Percentiles rank a stretch among this genome's conserved stretches.
Evolutionary conservation across 2,113 vertebrate genomes (phyloP).

Genomic region (Vombatus ursinus): DNA sequence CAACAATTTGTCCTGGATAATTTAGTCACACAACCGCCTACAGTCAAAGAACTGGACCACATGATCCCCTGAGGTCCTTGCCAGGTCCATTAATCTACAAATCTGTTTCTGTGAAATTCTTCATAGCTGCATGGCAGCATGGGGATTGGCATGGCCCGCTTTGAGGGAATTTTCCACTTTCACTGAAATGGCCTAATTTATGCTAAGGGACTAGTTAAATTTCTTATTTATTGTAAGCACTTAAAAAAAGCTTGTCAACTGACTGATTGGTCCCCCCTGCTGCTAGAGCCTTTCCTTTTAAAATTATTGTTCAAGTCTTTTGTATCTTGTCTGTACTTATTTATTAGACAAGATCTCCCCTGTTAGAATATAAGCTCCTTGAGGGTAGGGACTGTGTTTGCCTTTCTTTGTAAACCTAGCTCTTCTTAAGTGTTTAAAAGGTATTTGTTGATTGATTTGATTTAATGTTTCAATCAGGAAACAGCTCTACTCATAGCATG

Average conservation of each 20-base stretch:
- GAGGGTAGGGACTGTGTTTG: background rate
- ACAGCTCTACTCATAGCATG: background rate
- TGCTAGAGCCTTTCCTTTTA: background rate
- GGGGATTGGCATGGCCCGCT: background rate
- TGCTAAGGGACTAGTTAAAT: background rate
- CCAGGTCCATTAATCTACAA: background rate
- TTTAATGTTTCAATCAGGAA: background rate
- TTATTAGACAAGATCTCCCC: background rate
- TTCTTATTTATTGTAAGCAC: background rate
- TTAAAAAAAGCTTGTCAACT: background rate
- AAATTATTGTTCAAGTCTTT: background rate
- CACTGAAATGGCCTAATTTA: conserved; percentile 5
- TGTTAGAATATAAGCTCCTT: background rate
- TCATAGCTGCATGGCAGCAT: background rate
- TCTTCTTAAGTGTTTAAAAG: background rate
- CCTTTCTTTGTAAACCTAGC: background rate
- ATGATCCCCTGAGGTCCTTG: background rate
- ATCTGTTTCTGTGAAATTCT: background rate
- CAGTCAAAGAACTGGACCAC: background rate
- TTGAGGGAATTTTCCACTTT: background rate
- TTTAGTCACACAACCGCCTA: background rate
- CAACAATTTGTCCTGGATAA: background rate
- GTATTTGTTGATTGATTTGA: background rate
- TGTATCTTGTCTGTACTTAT: background rate
- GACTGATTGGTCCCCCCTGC: background rate